Evolutionary conservation across 2,113 vertebrate species (phyloP), one percentile per base, ranked within the genome.

Genomic region (Muscicapa adusta): DNA sequence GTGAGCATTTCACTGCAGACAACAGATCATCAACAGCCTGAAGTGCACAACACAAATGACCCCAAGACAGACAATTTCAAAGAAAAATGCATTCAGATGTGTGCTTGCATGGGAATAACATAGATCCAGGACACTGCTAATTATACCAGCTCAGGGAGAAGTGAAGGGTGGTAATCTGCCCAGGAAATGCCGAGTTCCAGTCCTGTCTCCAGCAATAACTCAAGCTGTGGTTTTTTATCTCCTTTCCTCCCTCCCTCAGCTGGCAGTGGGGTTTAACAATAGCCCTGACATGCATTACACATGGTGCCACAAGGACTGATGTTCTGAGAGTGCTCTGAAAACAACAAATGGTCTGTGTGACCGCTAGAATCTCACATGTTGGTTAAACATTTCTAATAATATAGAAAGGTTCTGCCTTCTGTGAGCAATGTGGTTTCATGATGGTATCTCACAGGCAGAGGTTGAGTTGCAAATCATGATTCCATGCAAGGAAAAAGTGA

Each of bases 131-230:
- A 89, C 38, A 6, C 45, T 20, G 43, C 70, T 88, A 91, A 93
- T 85, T 94, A 91, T 54, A 75, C 38, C 77, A 50, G 8, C 14
- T 4, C 16, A 90, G 74, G 56, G 78, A 91, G 56, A 91, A 90
- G 56, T 11, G 43, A 28, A 74, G 56, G 67, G 56, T 74, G 43
- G 54, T 91, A 91, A 93, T 77, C 89, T 91, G 63, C 42, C 48
- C 91, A 93, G 95, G 88, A 96, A 94, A 91, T 83, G 75, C 85
- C 1, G 1, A 96, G 56, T 71, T 93, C 88, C 60, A 93, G 63
- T 74, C 60, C 67, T n/a, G 63, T 66, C 85, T 91, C 81, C 68
- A 93, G 70, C 85, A 94, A 80, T 90, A 96, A 91, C 51, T 95
- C 91, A 92, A 87, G n/a, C 8, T 91, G 93, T 6, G 56, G 91